These are phyloP conservation scores for Zosterops lateralis DNA, from an alignment of 2,113 vertebrate genomes.

Conservation along the genomic window DNA sequence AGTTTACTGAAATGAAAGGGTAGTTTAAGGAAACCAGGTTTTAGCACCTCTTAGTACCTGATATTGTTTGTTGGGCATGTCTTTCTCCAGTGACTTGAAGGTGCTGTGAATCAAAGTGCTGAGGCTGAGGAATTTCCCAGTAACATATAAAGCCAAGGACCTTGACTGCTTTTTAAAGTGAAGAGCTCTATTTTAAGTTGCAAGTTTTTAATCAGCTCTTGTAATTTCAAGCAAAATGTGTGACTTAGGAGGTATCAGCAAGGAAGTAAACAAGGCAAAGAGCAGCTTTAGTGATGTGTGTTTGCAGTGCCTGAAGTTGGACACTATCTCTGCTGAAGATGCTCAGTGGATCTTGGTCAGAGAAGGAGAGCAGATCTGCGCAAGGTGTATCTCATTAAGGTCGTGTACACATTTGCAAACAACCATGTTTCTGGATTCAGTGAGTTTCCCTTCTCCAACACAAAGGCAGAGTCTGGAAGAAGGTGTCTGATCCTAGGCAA, in stretches of 20 bases:
- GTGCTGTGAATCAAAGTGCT: not conserved
- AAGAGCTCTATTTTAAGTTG: not conserved
- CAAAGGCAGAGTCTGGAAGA: not conserved
- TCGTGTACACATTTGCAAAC: not conserved
- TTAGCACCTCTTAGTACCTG: not conserved
- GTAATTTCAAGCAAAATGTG: not conserved
- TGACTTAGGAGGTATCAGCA: not conserved
- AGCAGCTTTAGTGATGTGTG: not conserved
- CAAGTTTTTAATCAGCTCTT: not conserved
- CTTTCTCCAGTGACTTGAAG: not conserved
- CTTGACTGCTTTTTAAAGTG: not conserved
- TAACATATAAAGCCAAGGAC: not conserved
- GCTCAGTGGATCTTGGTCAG: not conserved
- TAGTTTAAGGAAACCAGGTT: not conserved
- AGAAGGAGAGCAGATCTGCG: not conserved
- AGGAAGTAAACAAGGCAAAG: not conserved
- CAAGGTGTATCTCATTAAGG: not conserved
- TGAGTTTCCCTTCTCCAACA: not conserved
- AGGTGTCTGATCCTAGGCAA: not conserved
- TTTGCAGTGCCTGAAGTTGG: not conserved
- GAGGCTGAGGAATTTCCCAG: not conserved
- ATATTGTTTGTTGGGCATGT: not conserved
- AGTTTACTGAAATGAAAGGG: not conserved
- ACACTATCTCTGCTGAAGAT: not conserved
- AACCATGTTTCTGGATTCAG: not conserved